Base-by-base conservation (phyloP, 2,888 invertebrate genomes). In the Zootermopsis nevadensis region DNA sequence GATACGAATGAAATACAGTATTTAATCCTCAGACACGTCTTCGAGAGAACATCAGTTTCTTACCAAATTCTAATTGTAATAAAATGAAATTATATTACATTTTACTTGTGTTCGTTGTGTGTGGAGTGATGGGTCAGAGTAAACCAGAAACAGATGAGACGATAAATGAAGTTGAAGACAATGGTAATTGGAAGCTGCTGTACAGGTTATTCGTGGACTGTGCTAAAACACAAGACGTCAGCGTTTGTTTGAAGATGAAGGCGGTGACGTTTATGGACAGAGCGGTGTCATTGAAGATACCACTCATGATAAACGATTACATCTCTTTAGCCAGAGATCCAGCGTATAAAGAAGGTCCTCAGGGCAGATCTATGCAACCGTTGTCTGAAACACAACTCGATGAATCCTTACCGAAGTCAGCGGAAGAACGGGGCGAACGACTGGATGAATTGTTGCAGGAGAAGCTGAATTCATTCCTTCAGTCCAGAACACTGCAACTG, bases 381-480 rank as follows among this genome's bases (percentile, higher is more conserved):
- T 42, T 69, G 19, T 77, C 83, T 1, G 84, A 85, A 33, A 55
- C 74, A 3, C 81, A 85, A 31, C 82, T 85, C 35, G 85, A 85
- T 55, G 82, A 83, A 38, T 67, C 80, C 1, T 74, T 85, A 38
- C 84, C 85, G 19, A 74, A 84, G 60, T 81, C 84, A 22, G 38
- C 80, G 77, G 85, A 83, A 24, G 83, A 84, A 24, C 82, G 82
- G 66, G 79, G 77, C 35, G 67, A 48, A 19, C 66, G 69, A 10
- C 79, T 85, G 60, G 89, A 88, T 83, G 88, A 89, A 79, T 86
- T 89, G 55, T 83, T 91, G 22, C 86, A 88, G 82, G 87, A 89
- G n/a, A 90, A 89, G 86, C 85, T 91, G 6, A 88, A 89, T 53
- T 88, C 90, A 79, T 90, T 90, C 83, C 87, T 90, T 55, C 89